Evolutionary conservation across 2,113 vertebrate genomes (phyloP), one percentile per base, ranked within the genome.

Genomic region (Taurulus bubalis): DNA sequence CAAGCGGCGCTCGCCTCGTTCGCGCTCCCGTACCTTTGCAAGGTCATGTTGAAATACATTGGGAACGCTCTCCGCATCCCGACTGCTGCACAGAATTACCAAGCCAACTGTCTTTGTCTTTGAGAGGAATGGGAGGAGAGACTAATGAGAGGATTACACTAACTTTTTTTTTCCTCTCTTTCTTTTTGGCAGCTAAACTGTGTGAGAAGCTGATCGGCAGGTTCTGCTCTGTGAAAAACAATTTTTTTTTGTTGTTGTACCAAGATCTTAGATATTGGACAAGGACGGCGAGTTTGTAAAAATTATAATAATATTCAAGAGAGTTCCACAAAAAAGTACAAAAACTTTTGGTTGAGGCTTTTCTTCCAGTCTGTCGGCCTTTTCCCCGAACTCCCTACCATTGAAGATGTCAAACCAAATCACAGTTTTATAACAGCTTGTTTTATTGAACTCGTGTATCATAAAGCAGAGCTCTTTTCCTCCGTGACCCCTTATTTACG

Each of bases 21-120:
- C 67, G 18, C 62, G 26, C 71, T 78, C 75, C 64, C 47, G 11
- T 78, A 79, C 67, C n/a, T 80, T n/a, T 55, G 72, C 91, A 93
- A 93, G 89, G 93, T 94, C 91, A 88, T 77, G 88, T 76, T 77
- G 74, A 83, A 77, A 86, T 86, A 81, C 83, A 87, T 88, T 82
- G 51, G 74, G 82, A 89, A 83, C 28, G 66, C 79, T 80, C 69
- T 55, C 63, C 38, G 62, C 36, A 64, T 77, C 58, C 82, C 12
- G 24, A 70, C 58, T 30, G 64, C 68, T 18, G 53, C 67, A 34
- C 51, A 42, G 77, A 82, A 81, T 87, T 73, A n/a, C 47, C 78
- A 80, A 80, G 70, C 67, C 73, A 65, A 49, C 80, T 76, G 73
- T 78, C 63, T 87, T 72, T 87, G 87, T 83, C 78, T 92, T 89